phyloP scores from a whole-genome alignment of 2,797 vertebrate genomes.

The Nasua narica region DNA sequence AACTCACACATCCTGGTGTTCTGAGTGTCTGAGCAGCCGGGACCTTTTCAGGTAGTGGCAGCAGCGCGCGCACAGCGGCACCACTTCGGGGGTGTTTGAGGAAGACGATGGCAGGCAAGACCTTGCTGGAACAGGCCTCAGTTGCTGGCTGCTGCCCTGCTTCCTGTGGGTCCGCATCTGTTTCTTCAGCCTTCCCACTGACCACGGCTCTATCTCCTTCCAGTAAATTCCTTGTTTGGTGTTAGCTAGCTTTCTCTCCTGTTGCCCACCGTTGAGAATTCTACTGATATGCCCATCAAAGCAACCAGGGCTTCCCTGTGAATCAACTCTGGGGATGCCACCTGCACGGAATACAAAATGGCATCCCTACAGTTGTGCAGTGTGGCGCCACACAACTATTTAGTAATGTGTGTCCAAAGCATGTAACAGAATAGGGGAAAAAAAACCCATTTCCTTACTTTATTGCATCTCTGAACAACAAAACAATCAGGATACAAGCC shows the following conservation, averaged over 20 bases:
- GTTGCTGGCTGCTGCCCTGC: background rate
- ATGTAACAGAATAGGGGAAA: background rate
- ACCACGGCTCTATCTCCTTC: background rate
- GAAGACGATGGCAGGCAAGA: background rate
- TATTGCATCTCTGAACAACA: background rate
- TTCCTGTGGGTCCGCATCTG: background rate
- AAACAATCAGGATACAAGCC: background rate
- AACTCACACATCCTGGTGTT: background rate
- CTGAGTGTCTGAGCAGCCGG: background rate
- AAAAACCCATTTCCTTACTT: background rate
- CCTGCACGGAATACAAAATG: background rate
- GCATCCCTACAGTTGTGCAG: background rate
- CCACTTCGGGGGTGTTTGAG: background rate
- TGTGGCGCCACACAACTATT: background rate
- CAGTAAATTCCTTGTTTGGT: background rate
- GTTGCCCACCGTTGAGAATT: background rate
- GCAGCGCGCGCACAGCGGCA: accelerated
- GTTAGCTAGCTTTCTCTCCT: background rate
- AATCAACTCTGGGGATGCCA: background rate
- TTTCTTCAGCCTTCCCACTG: background rate
- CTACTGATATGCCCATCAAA: background rate
- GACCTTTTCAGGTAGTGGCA: background rate
- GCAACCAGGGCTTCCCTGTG: background rate
- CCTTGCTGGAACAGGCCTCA: background rate
- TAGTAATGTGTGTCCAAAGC: background rate